Conservation (phyloP, 1,140 invertebrate species). For the Caenorhabditis brenneri region DNA sequence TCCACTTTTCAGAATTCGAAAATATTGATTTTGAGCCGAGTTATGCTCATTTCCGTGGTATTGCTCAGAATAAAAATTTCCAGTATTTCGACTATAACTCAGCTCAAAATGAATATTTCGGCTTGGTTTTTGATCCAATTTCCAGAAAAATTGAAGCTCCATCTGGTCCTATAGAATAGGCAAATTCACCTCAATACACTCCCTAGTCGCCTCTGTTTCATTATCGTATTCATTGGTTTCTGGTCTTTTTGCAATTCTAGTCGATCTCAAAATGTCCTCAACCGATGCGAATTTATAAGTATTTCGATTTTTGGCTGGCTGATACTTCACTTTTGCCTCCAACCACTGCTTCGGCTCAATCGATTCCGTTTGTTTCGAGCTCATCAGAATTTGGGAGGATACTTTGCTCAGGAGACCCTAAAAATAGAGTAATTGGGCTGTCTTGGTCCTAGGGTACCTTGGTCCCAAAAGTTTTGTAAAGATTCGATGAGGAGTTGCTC, state of each 20-base stretch:
- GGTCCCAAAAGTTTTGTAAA: neutral
- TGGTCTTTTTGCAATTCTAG: neutral
- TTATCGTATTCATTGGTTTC: slow-evolving; percentile 14
- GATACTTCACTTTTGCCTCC: neutral
- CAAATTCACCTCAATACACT: neutral
- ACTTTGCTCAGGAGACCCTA: neutral
- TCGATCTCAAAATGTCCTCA: neutral
- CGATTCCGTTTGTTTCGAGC: neutral
- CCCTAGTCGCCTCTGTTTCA: slow-evolving; percentile 2
- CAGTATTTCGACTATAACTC: too few relatives aligned
- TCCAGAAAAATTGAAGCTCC: too few relatives aligned
- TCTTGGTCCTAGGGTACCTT: neutral
- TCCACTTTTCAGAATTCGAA: too few relatives aligned
- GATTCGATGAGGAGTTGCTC: neutral
- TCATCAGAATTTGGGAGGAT: neutral
- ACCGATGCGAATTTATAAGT: slow-evolving; percentile 7
- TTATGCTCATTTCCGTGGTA: too few relatives aligned
- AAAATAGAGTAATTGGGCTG: neutral
- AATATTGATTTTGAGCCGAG: too few relatives aligned
- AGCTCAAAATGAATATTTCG: too few relatives aligned
- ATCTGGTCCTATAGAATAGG: too few relatives aligned
- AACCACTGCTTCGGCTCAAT: slow-evolving; percentile 4
- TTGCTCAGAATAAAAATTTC: too few relatives aligned
- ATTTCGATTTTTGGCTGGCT: neutral
- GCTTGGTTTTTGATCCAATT: too few relatives aligned